Evolutionary conservation across 2,113 vertebrate genomes (phyloP), one percentile per base, ranked within the genome.

Genomic region (Camarhynchus parvulus): DNA sequence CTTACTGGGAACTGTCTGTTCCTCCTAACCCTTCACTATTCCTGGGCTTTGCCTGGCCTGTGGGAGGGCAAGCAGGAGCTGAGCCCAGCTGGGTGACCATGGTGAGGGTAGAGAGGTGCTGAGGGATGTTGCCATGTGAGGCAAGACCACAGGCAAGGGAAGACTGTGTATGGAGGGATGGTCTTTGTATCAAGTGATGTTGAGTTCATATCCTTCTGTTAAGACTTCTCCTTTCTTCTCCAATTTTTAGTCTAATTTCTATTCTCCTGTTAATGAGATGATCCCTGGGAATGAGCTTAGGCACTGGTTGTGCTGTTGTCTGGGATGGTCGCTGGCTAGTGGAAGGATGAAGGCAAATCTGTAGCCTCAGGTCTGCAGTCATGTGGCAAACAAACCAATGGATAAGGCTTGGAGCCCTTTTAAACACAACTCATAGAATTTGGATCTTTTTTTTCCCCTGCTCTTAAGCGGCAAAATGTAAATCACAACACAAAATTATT

Each of bases 401-500:
- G 55, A 62, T 86, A 86, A 83, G 73, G 35, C 83, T 92, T 35
- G 50, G 33, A 81, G 89, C 73, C 12, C 2, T 77, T 88, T 90
- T 73, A 73, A 77, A 64, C 22, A 33, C 41, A 83, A 8, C 47
- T 86, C 15, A 2, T 50, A 59, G 24, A 30, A 30, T 52, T 47
- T 56, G 16, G 9, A 33, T 63, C 7, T 50, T 82, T 35, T 53
- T 62, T 25, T 0, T 35, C 35, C 8, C 67, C 50, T 52, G 47
- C 31, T 88, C 47, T 93, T 75, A 89, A 95, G 69, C 90, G 95
- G 93, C 64, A 83, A 92, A 89, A 88, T 72, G 85, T 93, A 90
- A 96, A 96, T 92, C 74, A 73, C 52, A 88, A 91, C 42, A 66
- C 5, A 2, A 88, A 92, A 86, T 95, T 66, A 93, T 94, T 95